Conservation (phyloP, 2,888 invertebrate species). For the Pegoplata infirma region DNA sequence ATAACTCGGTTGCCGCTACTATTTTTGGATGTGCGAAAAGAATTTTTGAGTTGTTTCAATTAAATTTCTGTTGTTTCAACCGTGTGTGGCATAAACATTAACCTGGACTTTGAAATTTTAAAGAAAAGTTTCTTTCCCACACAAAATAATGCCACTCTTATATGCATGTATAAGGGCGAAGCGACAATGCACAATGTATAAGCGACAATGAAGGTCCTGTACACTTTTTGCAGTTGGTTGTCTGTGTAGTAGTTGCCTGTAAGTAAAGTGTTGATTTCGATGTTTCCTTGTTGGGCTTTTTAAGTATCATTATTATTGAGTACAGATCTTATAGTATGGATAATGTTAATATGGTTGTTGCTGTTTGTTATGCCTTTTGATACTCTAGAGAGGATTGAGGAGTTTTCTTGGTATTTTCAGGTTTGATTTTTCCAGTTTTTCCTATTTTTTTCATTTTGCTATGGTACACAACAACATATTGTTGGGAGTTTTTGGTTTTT, state of each 20-base stretch:
- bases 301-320: constrained; percentile 45
- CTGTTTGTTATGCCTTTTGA: constrained; percentile 42
- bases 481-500: constrained; percentile 15
- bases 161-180: background rate
- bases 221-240: background rate
- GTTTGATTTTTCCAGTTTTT: constrained; percentile 10
- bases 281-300: constrained; percentile 30
- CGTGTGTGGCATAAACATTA: no score
- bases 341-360: constrained; percentile 32
- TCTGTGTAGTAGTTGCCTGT: background rate
- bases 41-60: no score
- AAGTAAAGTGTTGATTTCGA: constrained; percentile 24
- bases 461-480: background rate
- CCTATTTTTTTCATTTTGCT: background rate
- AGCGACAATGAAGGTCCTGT: background rate
- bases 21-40: no score
- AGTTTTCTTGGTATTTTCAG: no score
- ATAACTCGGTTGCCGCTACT: no score
- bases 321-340: constrained; percentile 39
- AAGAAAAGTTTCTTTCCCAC: no score
- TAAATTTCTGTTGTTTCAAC: no score
- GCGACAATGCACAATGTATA: no score
- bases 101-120: no score
- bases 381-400: constrained; percentile 43
- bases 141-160: no score